Conservation (phyloP, 2,888 invertebrate genomes). For the Diarsia dahlii region DNA sequence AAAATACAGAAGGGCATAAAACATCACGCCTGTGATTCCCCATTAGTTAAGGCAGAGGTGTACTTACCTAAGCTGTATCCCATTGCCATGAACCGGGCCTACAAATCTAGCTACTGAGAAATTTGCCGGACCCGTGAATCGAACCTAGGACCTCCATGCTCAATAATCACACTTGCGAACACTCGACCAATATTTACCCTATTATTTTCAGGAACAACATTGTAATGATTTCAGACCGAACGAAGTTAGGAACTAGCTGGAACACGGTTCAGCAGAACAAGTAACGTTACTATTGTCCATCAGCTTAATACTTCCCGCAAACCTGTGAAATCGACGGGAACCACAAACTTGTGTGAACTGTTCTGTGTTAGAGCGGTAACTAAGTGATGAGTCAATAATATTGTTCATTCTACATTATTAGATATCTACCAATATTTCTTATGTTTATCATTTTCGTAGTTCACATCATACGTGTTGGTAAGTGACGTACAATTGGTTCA, state of each 20-base stretch:
- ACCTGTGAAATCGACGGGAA: slow-evolving; percentile 50
- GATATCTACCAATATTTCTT: background rate
- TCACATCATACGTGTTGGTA: background rate
- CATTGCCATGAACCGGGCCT: too few species aligned
- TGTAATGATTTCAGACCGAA: slow-evolving; percentile 5
- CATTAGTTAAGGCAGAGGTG: too few species aligned
- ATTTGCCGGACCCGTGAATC: background rate
- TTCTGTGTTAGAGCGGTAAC: background rate
- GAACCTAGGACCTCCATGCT: background rate
- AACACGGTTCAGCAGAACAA: slow-evolving; percentile 30
- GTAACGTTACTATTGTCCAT: slow-evolving; percentile 30
- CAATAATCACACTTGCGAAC: background rate
- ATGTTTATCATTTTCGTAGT: too few species aligned
- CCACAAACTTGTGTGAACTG: slow-evolving; percentile 37
- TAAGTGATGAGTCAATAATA: too few species aligned
- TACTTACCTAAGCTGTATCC: too few species aligned
- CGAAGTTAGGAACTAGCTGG: slow-evolving; percentile 24
- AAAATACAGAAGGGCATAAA: too few species aligned
- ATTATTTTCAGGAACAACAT: background rate
- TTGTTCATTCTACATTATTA: background rate
- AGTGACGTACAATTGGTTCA: background rate
- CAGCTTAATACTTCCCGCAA: slow-evolving; percentile 30
- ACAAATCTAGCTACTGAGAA: too few species aligned
- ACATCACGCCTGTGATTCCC: too few species aligned
- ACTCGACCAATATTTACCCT: background rate